Base-by-base conservation (phyloP, 2,797 vertebrate species). In the Centropyge bicolor region DNA sequence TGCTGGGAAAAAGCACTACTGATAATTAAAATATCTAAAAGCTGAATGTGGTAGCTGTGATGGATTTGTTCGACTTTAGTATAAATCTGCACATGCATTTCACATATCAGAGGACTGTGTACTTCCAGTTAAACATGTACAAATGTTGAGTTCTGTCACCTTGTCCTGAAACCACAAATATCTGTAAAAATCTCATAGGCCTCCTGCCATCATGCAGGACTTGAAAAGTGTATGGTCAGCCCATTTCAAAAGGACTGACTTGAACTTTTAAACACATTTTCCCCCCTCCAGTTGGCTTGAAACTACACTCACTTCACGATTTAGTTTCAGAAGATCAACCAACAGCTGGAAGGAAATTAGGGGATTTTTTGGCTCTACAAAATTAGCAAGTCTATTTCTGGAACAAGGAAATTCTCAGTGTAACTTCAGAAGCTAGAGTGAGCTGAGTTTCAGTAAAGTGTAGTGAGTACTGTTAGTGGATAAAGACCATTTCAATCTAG, bases 81-180 rank as follows among this genome's bases (percentile, higher is more conserved):
- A 74, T 38, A 85, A 82, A 72, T 78, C 46, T 78, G 56, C 59
- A 80, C 77, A 76, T 86, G 82, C 63, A 43, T 45, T 83, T 86
- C 72, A 87, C 69, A 81, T 82, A 70, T 81, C 64, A 63, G 60
- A 84, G 74, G 60, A 80, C 67, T 52, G 35, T 0, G 43, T 36
- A 70, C 19, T 81, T 87, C 76, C 76, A 87, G 73, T 84, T 81
- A 59, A 82, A 88, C 17, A 45, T 13, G 14, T 54, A 74, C 60
- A 87, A 22, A 77, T 35, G 45, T 22, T 48, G 11, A 74, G 17
- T 52, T 16, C 40, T 56, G 51, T 43, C 41, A 3, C 41, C 24
- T 9, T 61, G 57, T 69, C 55, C 41, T 55, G 41, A 78, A 66
- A 31, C 27, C 0, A 60, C 19, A 56, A 55, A 38, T 2, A n/a